Evolutionary conservation across 2,888 invertebrate genomes (phyloP), one percentile per base, ranked within the genome.

Genomic region (Platycheirus albimanus): DNA sequence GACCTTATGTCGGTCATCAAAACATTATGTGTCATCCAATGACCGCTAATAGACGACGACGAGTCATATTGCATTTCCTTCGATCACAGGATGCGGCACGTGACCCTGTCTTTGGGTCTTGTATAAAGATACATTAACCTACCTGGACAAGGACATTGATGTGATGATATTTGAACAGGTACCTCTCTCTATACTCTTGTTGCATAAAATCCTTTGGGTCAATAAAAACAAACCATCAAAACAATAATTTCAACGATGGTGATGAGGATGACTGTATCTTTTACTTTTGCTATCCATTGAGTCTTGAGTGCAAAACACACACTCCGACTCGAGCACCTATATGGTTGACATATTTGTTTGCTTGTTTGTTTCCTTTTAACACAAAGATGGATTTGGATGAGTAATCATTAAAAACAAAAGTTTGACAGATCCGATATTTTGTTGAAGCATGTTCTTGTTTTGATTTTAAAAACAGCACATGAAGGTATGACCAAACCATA

Each of bases 151-250:
- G 11, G 24, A 51, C 33, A 17, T 24, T 15, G 15, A 58, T 43
- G n/a, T 15, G 15, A 58, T 43, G n/a, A 7, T 76, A 41, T 81
- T 70, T 58, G 66, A 81, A 76, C 80, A 81, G 80, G 80, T 77
- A 77, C 69, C 15, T 64, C 15, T 64, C n/a, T n/a, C n/a, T n/a
- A n/a, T n/a, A 45, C 20, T 51, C 11, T 15, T 63, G 72, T 83
- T 83, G 78, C 81, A 83, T 83, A 78, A 83, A 83, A 72, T 83
- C 78, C 77, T 83, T 72, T 72, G 20, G 41, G 28, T 71, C 58
- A 81, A 80, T 56, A 81, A 66, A 66, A 81, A 80, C 64, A 81
- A 66, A 66, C 66, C 70, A 61, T 30, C 28, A 30, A 58, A 61
- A 45, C 30, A 43, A 28, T 6, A 28, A n/a, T n/a, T n/a, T n/a